Base-by-base conservation (phyloP, 2,797 vertebrate genomes). In the Oreochromis grahami region DNA sequence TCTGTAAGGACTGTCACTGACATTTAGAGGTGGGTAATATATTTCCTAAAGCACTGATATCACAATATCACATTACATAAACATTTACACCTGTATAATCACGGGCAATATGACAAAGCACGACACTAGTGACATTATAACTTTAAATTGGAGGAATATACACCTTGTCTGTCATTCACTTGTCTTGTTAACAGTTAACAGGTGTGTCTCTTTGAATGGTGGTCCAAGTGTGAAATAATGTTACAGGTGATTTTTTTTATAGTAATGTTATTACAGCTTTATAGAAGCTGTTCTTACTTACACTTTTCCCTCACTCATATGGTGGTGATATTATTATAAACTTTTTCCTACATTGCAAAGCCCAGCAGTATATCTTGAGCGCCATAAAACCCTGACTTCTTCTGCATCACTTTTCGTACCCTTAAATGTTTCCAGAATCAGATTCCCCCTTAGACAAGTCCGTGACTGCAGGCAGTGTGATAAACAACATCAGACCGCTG, bases 401-500 rank as follows among this genome's bases (percentile, higher is more conserved):
- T 76, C 78, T 77, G 77, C 36, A 34, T 76, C 81, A 85, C 81
- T 89, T 87, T 79, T 88, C 74, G 48, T 89, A 80, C 78, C 84
- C 91, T 90, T 70, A 82, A 81, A 84, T 87, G 51, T 91, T 90
- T 90, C 81, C 90, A 90, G 84, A 89, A 84, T 94, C 90, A 86
- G 21, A 87, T 91, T 87, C 83, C 86, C 78, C 78, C 55, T 53
- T 77, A 79, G 80, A 80, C 80, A 45, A 77, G 86, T 87, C 78
- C 11, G 38, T 86, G 87, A 90, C 90, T 78, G 80, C 81, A 60
- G 87, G 78, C 87, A 14, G 83, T 80, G 90, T 84, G 88, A 92
- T 93, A 90, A 93, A 94, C 89, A 92, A 87, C 89, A 88, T 91
- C 70, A 78, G 87, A 88, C 60, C 86, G 29, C 68, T 83, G 87